Evolutionary conservation across 2,113 vertebrate species (phyloP), one percentile per base, ranked within the genome.

Genomic region (Himantopus leucocephalus): DNA sequence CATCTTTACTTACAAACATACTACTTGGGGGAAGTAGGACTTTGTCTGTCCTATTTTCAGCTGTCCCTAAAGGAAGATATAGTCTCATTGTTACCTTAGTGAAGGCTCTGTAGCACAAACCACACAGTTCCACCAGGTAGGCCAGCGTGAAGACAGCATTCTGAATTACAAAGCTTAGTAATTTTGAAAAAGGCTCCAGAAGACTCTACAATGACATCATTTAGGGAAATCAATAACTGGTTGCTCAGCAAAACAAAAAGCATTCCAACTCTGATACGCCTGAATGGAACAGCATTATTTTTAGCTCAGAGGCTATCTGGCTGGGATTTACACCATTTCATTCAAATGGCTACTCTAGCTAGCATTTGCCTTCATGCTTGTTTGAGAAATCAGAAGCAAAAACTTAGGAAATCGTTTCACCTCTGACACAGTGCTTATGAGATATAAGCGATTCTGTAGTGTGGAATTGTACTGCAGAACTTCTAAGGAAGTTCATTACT

Each of bases 81-180:
- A 56, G 8, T 24, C 7, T 63, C 62, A 83, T 5, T n/a, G 68
- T 97, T 98, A 99, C 99, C 99, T 99, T 99, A 91, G 99, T 99
- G 98, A 99, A 99, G 72, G 98, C 98, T 97, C 99, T 98, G 97
- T 99, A 99, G 96, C 99, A 99, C 60, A 99, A 98, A 82, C 99
- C 99, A 85, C 99, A 99, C 20, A 99, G 98, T 84, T 99, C 99
- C n/a, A 99, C 99, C 67, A 99, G 98, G 97, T 99, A 99, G 76
- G 99, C 99, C 91, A 99, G 98, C 47, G 99, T 99, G 97, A 99
- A 99, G 74, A 99, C 97, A 21, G 99, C 99, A 79, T 99, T 99
- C 98, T 99, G 99, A 97, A 99, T 99, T 32, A 99, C 98, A 95
- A 99, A 99, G 95, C 99, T 99, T 80, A 99, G 98, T 58, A 99